These are phyloP conservation scores for Diorhabda elongata DNA, from an alignment of 1,140 invertebrate species.

Conservation along the genomic window DNA sequence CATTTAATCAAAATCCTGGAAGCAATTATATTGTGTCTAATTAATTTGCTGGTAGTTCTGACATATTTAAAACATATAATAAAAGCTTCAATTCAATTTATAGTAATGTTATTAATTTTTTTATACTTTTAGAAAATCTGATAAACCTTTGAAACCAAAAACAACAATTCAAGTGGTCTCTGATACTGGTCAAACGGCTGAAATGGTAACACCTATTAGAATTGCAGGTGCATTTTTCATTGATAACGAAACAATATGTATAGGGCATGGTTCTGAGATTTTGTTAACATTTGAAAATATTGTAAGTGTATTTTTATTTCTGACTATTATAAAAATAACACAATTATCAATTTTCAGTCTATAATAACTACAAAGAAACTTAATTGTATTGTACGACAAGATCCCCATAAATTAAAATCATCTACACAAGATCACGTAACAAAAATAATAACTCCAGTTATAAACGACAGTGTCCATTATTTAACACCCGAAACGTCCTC, in stretches of 20 bases:
- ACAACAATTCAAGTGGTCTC: constrained; percentile 66
- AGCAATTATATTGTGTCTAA: too few species aligned
- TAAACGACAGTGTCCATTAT: constrained; percentile 51
- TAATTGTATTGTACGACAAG: constrained; percentile 55
- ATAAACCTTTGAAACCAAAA: constrained; percentile 69
- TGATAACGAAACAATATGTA: constrained; percentile 50
- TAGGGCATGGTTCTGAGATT: constrained; percentile 55
- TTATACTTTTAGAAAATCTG: constrained; percentile 47
- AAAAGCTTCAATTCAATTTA: neutral
- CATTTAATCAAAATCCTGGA: too few species aligned
- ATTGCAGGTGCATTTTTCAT: constrained; percentile 50
- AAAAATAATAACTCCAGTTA: constrained; percentile 51
- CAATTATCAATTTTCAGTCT: constrained; percentile 13
- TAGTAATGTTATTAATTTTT: neutral
- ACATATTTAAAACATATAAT: neutral
- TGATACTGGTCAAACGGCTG: constrained; percentile 50
- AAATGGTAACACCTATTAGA: constrained; percentile 53
- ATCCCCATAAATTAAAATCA: constrained; percentile 46
- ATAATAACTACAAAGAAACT: constrained; percentile 54
- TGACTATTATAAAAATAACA: neutral
- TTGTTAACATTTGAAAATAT: constrained; percentile 63
- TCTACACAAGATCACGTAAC: constrained; percentile 34
- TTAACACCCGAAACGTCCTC: constrained; percentile 43
- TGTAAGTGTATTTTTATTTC: constrained; percentile 39
- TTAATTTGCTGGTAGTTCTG: neutral